Conservation (phyloP, 1,140 invertebrate genomes). For the Zaprionus ornatus region DNA sequence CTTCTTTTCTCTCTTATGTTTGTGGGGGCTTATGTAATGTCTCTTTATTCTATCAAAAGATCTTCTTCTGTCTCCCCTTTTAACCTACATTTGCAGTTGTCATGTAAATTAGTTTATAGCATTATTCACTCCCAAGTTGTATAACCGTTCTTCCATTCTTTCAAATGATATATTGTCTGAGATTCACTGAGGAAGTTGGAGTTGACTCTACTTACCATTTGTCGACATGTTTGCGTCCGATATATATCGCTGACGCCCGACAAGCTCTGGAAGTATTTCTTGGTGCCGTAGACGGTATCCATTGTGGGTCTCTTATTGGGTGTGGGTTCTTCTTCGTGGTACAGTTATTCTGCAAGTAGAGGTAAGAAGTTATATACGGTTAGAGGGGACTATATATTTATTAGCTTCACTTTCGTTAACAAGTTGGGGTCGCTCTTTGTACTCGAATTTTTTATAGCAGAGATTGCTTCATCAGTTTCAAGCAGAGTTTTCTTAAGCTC, state of each 20-base stretch:
- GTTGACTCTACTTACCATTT: constrained; percentile 69
- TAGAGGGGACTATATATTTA: not conserved
- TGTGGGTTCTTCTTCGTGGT: not conserved
- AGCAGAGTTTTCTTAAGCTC: constrained; percentile 17
- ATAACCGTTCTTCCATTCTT: constrained; percentile 48
- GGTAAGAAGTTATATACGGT: not conserved
- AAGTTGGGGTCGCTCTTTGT: constrained; percentile 54
- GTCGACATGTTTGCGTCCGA: constrained; percentile 75
- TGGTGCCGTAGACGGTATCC: constrained; percentile 82
- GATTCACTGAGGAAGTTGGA: constrained; percentile 16
- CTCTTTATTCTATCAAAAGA: not conserved
- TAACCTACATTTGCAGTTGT: constrained; percentile 36
- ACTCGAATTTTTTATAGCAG: constrained; percentile 17
- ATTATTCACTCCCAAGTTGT: constrained; percentile 35
- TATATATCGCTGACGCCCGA: constrained; percentile 82
- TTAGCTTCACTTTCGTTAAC: constrained; percentile 61
- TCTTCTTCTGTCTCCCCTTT: not conserved
- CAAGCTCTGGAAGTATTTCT: constrained; percentile 82
- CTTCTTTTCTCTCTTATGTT: not conserved
- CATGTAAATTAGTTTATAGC: constrained; percentile 37
- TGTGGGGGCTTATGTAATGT: constrained; percentile 26
- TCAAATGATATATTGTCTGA: constrained; percentile 35
- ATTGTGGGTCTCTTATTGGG: constrained; percentile 36
- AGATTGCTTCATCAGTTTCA: constrained; percentile 36
- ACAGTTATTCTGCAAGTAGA: constrained; percentile 42